These are phyloP conservation scores for Corythoichthys haematopterus DNA, from an alignment of 2,113 vertebrate species.

Conservation along the genomic window DNA sequence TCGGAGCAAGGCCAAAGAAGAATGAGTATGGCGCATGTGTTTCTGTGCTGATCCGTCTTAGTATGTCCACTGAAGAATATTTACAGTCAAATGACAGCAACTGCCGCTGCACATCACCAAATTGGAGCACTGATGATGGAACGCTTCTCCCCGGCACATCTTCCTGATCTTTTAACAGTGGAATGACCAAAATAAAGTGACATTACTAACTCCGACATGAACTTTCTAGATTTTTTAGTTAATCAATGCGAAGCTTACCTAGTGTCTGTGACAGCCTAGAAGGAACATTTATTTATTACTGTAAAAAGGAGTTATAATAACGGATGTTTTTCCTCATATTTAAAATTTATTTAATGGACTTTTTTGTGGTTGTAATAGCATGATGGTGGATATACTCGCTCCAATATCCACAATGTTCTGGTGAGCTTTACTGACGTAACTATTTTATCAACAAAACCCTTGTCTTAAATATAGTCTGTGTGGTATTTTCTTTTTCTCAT, in stretches of 20 bases:
- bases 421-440: slow-evolving; percentile 17
- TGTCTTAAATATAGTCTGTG: slow-evolving; percentile 5
- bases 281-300: slow-evolving; percentile 64
- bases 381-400: slow-evolving; percentile 16
- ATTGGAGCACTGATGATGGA: slow-evolving; percentile 35
- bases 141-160: slow-evolving; percentile 24
- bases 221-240: slow-evolving; percentile 38
- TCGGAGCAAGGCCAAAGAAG: slow-evolving; percentile 48
- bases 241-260: slow-evolving; percentile 35
- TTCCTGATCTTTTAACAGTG: slow-evolving; percentile 26
- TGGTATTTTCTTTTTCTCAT: background rate
- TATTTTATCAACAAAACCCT: background rate
- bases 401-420: slow-evolving; percentile 18
- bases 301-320: slow-evolving; percentile 45
- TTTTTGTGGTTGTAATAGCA: slow-evolving; percentile 10
- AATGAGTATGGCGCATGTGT: slow-evolving; percentile 59
- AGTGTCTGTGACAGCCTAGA: slow-evolving; percentile 48
- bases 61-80: slow-evolving; percentile 39
- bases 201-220: slow-evolving; percentile 38
- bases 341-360: slow-evolving; percentile 42
- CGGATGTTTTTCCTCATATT: slow-evolving; percentile 42
- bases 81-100: slow-evolving; percentile 50
- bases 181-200: slow-evolving; percentile 30
- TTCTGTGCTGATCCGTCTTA: slow-evolving; percentile 30
- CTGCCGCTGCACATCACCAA: slow-evolving; percentile 43